phyloP scores from a whole-genome alignment of 2,113 vertebrate genomes.

The Pipra filicauda region DNA sequence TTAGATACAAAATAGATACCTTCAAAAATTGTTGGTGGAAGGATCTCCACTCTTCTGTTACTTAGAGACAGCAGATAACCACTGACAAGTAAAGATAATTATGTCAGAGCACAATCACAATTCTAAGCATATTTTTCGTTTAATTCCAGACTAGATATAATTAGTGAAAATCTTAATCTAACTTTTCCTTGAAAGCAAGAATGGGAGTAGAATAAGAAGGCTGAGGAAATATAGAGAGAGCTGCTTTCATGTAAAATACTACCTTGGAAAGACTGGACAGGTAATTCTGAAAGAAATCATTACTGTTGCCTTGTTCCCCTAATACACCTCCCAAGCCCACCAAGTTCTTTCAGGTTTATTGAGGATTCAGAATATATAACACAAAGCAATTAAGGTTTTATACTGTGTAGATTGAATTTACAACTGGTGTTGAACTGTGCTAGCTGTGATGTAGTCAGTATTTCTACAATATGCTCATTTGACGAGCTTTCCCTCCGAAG shows the following conservation, averaged over 20 bases:
- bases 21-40: background rate
- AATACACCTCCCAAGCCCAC: too few species aligned
- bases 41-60: background rate
- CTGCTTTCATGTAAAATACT: background rate
- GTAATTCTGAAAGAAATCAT: background rate
- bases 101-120: background rate
- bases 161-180: background rate
- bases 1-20: background rate
- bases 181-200: background rate
- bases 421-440: background rate
- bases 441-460: background rate
- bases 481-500: background rate
- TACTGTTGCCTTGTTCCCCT: background rate
- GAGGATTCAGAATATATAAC: background rate
- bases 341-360: background rate
- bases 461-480: background rate
- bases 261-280: background rate
- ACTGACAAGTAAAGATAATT: background rate
- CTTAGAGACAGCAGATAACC: background rate
- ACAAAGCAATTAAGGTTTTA: background rate
- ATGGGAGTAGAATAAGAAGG: background rate
- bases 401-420: background rate
- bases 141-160: background rate
- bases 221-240: background rate
- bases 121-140: background rate